Base-by-base conservation (phyloP, 2,113 vertebrate genomes). In the Aphelocoma coerulescens region DNA sequence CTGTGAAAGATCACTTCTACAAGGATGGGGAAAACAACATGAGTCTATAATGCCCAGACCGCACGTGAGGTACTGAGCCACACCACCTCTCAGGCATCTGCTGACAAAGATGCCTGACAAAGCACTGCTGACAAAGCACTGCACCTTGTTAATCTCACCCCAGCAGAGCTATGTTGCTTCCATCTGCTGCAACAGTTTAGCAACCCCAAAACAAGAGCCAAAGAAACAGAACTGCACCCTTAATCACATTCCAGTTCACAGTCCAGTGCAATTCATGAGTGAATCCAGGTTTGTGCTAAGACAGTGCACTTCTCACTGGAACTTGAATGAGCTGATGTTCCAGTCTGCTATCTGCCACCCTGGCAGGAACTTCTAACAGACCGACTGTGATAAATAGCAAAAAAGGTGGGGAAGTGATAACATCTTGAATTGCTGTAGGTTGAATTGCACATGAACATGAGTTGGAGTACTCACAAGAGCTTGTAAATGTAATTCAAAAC, bases 401-500 rank as follows among this genome's bases (percentile, higher is more conserved):
- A 59, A 65, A 86, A 91, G 65, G 35, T 81, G 57, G 24, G 71
- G 49, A 93, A 91, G 35, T 59, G 73, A 95, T 80, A 92, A 85
- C 52, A 85, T 78, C 86, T 92, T 91, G 68, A 71, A 86, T 71
- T 80, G 51, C 79, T 77, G 51, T 51, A 58, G 81, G 67, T 93
- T 92, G 88, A 80, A 86, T 59, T 92, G 76, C 79, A 95, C 76
- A 32, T 19, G 54, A 93, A 79, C 22, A 9, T 20, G 55, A 91
- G 68, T n/a, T 86, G 88, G 55, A 97, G 35, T 32, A 83, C 52
- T 80, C 78, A 88, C 27, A 85, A 85, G 72, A 73, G 35, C 88
- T 91, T 83, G 59, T 67, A 88, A 91, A 74, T 66, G 51, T 74
- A 77, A 88, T 91, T 83, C 89, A 83, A 77, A 88, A 67, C 63